A percentile compares a stretch with the other conserved stretches of the same genome.
These are phyloP conservation scores for Venturia canescens DNA, from an alignment of 1,140 invertebrate species.

Conservation along the genomic window DNA sequence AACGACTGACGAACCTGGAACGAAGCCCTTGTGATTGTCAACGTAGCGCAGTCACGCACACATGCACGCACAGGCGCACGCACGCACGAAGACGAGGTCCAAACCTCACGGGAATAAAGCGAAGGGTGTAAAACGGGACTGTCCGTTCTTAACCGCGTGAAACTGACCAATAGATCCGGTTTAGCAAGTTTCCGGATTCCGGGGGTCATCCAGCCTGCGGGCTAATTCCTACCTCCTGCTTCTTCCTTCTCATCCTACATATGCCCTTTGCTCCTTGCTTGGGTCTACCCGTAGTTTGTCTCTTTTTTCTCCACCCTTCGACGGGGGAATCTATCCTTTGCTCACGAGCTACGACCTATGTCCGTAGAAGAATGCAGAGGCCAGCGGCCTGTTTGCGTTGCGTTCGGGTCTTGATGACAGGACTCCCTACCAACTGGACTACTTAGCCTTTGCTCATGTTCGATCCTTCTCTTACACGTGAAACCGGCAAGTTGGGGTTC, in stretches of 20 bases:
- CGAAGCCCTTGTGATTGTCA: too few relatives aligned
- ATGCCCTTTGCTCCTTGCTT: constrained; percentile 43
- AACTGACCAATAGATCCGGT: constrained; percentile 78
- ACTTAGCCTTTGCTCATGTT: constrained; percentile 21
- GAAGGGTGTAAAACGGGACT: constrained; percentile 27
- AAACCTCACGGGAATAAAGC: not conserved
- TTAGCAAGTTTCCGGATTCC: constrained; percentile 78
- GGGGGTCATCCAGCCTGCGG: constrained; percentile 62
- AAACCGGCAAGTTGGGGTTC: not conserved
- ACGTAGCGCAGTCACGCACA: constrained; percentile 41
- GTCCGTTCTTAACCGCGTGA: constrained; percentile 59
- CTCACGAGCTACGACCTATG: not conserved
- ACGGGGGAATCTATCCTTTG: constrained; percentile 20
- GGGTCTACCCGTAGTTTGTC: not conserved
- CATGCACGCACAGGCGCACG: too few relatives aligned
- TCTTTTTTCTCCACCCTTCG: not conserved
- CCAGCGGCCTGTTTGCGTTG: too few relatives aligned
- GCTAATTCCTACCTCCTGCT: constrained; percentile 20
- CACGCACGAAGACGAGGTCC: too few relatives aligned
- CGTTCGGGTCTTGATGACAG: not conserved
- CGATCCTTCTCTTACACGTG: not conserved
- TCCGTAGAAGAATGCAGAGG: not conserved
- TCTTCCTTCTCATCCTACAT: constrained; percentile 33
- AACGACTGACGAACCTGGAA: too few relatives aligned
- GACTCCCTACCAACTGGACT: constrained; percentile 4